Conservation (phyloP, 2,888 invertebrate species). For the Diarsia dahlii region DNA sequence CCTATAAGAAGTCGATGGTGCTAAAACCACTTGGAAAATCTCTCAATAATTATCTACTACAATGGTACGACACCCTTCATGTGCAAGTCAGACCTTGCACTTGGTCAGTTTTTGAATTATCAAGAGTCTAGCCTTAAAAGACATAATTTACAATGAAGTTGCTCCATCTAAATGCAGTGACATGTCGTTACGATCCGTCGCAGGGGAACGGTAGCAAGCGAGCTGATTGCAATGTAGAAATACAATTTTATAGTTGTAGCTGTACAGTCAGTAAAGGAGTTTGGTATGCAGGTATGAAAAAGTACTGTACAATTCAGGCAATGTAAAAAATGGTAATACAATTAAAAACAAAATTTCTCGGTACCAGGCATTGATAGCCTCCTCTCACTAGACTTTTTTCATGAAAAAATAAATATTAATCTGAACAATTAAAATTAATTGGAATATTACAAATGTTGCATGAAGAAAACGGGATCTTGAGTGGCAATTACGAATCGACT, state of each 20-base stretch:
- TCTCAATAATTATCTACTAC: too few relatives aligned
- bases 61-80: too few relatives aligned
- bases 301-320: neutral
- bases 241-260: constrained; percentile 4
- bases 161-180: neutral
- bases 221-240: constrained; percentile 9
- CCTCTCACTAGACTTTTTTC: too few relatives aligned
- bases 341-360: too few relatives aligned
- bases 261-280: neutral
- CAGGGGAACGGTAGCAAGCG: constrained; percentile 6
- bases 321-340: too few relatives aligned
- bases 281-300: neutral
- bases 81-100: too few relatives aligned
- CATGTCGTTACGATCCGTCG: neutral
- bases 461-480: neutral
- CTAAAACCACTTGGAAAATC: too few relatives aligned
- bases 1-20: too few relatives aligned
- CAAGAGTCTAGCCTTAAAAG: neutral
- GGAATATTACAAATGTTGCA: neutral
- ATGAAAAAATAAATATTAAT: too few relatives aligned
- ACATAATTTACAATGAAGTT: neutral
- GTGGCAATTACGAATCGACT: neutral
- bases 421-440: neutral
- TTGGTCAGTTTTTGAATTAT: too few relatives aligned
- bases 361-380: too few relatives aligned